Evolutionary conservation across 2,888 invertebrate genomes (phyloP).

Genomic region (Autographa gamma): DNA sequence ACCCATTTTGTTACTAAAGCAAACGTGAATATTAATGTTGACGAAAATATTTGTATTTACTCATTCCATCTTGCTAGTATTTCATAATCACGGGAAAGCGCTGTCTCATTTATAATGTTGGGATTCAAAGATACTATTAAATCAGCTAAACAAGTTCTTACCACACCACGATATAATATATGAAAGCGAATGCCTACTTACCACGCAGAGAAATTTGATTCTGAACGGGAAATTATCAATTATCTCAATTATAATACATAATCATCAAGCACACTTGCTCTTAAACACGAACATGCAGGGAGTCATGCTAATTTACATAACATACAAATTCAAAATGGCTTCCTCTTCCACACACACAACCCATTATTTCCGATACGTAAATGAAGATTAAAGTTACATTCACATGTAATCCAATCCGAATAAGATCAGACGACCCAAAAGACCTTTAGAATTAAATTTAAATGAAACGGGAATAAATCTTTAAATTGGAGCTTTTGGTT

Average conservation of each 20-base stretch:
- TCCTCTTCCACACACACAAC: not conserved
- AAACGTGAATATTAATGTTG: not conserved
- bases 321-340: not conserved
- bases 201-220: too few relatives aligned
- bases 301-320: not conserved
- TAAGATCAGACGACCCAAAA: not conserved
- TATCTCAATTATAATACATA: too few relatives aligned
- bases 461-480: conserved; percentile 21
- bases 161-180: too few relatives aligned
- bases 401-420: not conserved
- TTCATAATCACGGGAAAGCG: too few relatives aligned
- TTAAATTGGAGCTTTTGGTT: conserved; percentile 24
- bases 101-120: too few relatives aligned
- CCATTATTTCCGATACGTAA: not conserved
- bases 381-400: not conserved
- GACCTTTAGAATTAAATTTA: conserved; percentile 12
- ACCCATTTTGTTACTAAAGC: conserved; percentile 11
- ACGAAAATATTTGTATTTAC: not conserved
- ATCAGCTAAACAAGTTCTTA: too few relatives aligned
- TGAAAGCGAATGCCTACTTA: too few relatives aligned
- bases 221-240: too few relatives aligned
- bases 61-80: not conserved
- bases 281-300: not conserved
- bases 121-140: too few relatives aligned
- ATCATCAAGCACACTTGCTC: too few relatives aligned